These are phyloP conservation scores for Drosophila subsilvestris DNA, from an alignment of 2,888 invertebrate genomes.

Conservation along the genomic window DNA sequence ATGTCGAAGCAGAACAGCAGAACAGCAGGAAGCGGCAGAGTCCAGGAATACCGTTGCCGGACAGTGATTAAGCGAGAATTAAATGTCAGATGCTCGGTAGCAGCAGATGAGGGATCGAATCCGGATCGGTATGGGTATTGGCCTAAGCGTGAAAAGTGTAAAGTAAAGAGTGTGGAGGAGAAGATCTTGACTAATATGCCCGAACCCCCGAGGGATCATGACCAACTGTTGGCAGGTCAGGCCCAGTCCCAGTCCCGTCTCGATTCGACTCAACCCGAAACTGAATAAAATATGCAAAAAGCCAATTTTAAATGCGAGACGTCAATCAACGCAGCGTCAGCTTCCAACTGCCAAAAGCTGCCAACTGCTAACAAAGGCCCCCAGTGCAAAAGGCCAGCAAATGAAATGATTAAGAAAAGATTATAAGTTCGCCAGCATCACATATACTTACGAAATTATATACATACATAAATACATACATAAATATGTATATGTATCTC, in stretches of 20 bases:
- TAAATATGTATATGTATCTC: constrained; percentile 5
- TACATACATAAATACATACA: neutral
- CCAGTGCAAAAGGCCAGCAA: constrained; percentile 37
- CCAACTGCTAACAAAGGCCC: constrained; percentile 69
- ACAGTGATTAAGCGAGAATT: constrained; percentile 79
- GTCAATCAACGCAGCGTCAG: constrained; percentile 77
- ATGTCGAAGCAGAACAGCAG: constrained; percentile 26
- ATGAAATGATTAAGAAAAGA: constrained; percentile 74
- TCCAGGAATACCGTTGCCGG: constrained; percentile 61
- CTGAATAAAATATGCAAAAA: constrained; percentile 39
- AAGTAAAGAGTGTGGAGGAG: constrained; percentile 12
- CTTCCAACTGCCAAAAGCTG: constrained; percentile 67
- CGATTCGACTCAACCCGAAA: constrained; percentile 7
- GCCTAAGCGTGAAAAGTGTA: constrained; percentile 41
- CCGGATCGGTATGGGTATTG: constrained; percentile 3
- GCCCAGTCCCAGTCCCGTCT: constrained; percentile 3
- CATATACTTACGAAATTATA: constrained; percentile 14
- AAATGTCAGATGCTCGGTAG: constrained; percentile 59
- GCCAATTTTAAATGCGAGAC: constrained; percentile 51
- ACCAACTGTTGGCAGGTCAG: constrained; percentile 21
- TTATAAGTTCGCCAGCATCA: constrained; percentile 60
- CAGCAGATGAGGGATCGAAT: constrained; percentile 43
- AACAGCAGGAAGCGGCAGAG: constrained; percentile 60
- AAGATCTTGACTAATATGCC: constrained; percentile 53
- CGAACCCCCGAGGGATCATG: constrained; percentile 38